A percentile compares a stretch with the other conserved stretches of the same genome.
These are phyloP conservation scores for Heliconius hermathena DNA, from an alignment of 1,140 invertebrate species.

Conservation along the genomic window DNA sequence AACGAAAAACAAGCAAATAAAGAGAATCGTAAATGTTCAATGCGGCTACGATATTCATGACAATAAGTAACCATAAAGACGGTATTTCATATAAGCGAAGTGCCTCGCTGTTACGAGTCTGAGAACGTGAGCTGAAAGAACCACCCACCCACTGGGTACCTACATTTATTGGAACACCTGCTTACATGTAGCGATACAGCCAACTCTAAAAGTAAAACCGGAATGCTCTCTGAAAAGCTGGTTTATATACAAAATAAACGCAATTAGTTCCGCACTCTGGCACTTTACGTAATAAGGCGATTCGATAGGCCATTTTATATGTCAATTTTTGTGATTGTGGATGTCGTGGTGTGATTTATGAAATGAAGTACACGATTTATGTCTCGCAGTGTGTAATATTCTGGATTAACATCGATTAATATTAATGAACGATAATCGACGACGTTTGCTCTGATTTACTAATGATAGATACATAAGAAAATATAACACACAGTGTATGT, in stretches of 20 bases:
- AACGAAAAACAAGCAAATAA: conserved; percentile 32
- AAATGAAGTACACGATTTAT: background rate
- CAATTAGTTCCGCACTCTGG: conserved; percentile 31
- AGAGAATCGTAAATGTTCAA: conserved; percentile 54
- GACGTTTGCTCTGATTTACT: too few species aligned
- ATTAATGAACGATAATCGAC: too few species aligned
- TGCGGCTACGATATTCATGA: conserved; percentile 53
- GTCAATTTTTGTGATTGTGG: conserved; percentile 15
- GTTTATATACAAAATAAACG: conserved; percentile 35
- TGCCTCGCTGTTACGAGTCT: conserved; percentile 61
- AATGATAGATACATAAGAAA: too few species aligned
- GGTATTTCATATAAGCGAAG: conserved; percentile 68
- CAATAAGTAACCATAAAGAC: conserved; percentile 69
- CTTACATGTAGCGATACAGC: conserved; percentile 50
- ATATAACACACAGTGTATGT: too few species aligned
- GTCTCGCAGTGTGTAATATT: background rate
- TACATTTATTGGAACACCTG: conserved; percentile 68
- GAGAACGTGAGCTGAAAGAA: conserved; percentile 65
- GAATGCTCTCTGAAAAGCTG: conserved; percentile 23
- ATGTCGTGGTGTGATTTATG: background rate
- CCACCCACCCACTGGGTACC: conserved; percentile 9
- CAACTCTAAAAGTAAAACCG: conserved; percentile 47
- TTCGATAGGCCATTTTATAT: conserved; percentile 13
- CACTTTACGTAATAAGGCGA: conserved; percentile 25
- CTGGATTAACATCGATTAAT: background rate